These are phyloP conservation scores for Rana temporaria DNA, from an alignment of 2,113 vertebrate species.

Conservation along the genomic window DNA sequence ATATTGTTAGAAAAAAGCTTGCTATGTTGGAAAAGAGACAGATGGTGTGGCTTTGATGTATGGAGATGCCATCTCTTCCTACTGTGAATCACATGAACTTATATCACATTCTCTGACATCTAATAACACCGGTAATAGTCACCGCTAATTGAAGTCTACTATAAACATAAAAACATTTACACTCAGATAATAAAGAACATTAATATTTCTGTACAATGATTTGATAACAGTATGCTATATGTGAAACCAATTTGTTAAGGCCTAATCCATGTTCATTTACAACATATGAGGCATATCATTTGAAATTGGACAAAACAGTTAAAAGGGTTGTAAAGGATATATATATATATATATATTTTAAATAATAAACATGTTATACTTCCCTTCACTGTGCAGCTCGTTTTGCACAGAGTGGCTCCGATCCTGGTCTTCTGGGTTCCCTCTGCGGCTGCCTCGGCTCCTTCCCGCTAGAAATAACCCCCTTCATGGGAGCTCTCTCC, in stretches of 20 bases:
- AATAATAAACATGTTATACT: too few relatives aligned
- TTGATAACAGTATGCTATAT: not conserved
- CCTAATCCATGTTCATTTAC: conserved; percentile 8
- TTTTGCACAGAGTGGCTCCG: too few relatives aligned
- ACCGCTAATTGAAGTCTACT: conserved; percentile 19
- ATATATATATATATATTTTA: too few relatives aligned
- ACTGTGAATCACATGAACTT: not conserved
- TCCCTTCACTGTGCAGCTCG: too few relatives aligned
- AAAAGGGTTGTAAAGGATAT: too few relatives aligned
- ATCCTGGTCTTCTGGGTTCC: too few relatives aligned
- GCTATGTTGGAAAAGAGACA: not conserved
- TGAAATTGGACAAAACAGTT: too few relatives aligned
- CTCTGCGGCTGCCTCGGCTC: too few relatives aligned
- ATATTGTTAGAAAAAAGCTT: not conserved
- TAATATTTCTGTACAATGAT: not conserved
- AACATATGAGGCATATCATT: not conserved
- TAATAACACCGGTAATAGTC: conserved; percentile 6
- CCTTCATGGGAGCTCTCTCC: too few relatives aligned
- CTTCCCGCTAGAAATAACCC: too few relatives aligned
- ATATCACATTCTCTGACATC: conserved; percentile 8
- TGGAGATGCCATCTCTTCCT: not conserved
- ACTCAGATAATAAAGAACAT: conserved; percentile 15
- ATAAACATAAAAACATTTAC: conserved; percentile 17
- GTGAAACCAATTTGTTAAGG: not conserved
- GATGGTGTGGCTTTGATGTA: not conserved